Percentiles rank a stretch among this genome's conserved stretches.
phyloP scores from a whole-genome alignment of 1,140 invertebrate genomes.

The Pseudomyrmex flavicornis region DNA sequence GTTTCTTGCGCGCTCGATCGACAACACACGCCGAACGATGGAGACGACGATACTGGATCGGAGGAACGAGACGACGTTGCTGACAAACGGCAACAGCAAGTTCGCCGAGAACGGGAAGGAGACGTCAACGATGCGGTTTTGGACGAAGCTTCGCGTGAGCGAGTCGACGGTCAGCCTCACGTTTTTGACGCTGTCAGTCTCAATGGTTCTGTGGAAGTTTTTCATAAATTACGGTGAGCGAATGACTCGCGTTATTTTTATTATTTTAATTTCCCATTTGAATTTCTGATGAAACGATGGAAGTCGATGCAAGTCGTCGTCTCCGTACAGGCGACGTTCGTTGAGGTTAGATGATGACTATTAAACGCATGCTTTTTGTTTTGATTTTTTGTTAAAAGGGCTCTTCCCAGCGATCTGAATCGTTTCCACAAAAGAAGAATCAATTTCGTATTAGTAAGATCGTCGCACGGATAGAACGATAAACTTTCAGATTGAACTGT shows the following conservation, averaged over 20 bases:
- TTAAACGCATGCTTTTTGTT: conserved; percentile 43
- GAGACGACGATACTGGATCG: neutral
- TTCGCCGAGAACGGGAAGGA: neutral
- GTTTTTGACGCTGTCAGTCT: conserved; percentile 71
- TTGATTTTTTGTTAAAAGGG: conserved; percentile 33
- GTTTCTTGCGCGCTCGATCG: neutral
- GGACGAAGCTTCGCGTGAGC: conserved; percentile 65
- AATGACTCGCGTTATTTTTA: neutral
- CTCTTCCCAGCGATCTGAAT: conserved; percentile 36
- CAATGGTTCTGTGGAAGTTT: conserved; percentile 75
- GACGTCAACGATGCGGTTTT: conserved; percentile 28
- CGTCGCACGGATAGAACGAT: neutral
- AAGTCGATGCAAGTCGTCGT: neutral
- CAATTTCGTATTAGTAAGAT: conserved; percentile 7
- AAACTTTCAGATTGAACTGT: neutral
- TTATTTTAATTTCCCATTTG: too few relatives aligned
- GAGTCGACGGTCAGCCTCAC: conserved; percentile 75
- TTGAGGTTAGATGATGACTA: conserved; percentile 32
- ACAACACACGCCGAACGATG: conserved; percentile 8
- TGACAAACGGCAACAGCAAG: conserved; percentile 15
- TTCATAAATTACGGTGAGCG: conserved; percentile 75
- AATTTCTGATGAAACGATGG: neutral
- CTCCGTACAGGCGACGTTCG: neutral
- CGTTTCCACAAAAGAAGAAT: conserved; percentile 9
- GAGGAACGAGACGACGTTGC: neutral